A percentile compares a stretch with the other conserved stretches of the same genome.
Conservation (phyloP, 1,140 invertebrate genomes). For the Drosophila watanabei region DNA sequence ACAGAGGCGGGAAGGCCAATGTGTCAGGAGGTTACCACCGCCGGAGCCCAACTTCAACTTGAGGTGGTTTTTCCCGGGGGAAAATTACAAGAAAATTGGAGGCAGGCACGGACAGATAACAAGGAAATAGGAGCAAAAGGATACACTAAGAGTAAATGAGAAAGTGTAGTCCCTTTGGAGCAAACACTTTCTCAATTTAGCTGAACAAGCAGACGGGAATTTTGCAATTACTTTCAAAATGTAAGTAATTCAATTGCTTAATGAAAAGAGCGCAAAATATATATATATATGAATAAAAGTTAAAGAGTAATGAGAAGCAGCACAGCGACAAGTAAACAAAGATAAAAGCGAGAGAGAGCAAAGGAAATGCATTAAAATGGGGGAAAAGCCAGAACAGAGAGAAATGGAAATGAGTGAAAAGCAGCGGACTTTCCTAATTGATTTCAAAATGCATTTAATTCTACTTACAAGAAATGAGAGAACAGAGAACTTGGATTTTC, state of each 20-base stretch:
- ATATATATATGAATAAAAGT: not conserved
- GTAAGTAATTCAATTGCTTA: conserved; percentile 15
- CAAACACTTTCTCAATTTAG: conserved; percentile 28
- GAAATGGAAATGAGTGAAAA: not conserved
- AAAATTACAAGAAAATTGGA: conserved; percentile 27
- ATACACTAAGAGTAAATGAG: conserved; percentile 4
- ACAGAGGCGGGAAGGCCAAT: conserved; percentile 44
- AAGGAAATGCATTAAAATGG: conserved; percentile 2
- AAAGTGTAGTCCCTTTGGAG: conserved; percentile 6
- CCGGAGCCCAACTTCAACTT: conserved; percentile 22
- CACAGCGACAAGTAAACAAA: conserved; percentile 2
- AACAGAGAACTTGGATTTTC: not conserved
- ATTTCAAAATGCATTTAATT: conserved; percentile 42
- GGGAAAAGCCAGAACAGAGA: not conserved
- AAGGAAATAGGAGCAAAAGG: not conserved
- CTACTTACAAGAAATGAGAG: not conserved
- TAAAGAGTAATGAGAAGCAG: not conserved
- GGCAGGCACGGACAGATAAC: conserved; percentile 1
- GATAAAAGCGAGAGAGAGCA: too few relatives aligned
- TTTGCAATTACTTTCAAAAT: conserved; percentile 7
- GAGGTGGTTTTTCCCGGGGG: conserved; percentile 3
- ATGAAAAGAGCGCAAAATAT: not conserved
- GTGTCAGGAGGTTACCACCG: conserved; percentile 52
- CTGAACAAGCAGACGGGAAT: conserved; percentile 5
- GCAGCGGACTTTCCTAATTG: conserved; percentile 25